Conservation (phyloP, 2,888 invertebrate species). For the Cerastoderma edule region DNA sequence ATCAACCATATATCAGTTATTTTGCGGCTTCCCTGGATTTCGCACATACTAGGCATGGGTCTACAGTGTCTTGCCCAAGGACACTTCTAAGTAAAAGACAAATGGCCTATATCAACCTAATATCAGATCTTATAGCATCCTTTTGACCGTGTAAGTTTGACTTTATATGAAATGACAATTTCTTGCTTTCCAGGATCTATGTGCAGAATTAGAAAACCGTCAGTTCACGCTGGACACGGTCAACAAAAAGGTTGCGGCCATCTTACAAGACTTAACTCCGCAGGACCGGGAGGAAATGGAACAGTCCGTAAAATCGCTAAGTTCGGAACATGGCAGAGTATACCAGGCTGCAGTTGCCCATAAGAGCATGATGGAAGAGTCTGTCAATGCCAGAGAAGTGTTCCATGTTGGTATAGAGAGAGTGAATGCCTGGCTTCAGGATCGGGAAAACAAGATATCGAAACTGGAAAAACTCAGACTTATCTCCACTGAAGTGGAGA, state of each 20-base stretch:
- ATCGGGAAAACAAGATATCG: constrained; percentile 83
- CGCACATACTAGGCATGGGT: too few relatives aligned
- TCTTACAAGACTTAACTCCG: constrained; percentile 87
- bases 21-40: too few relatives aligned
- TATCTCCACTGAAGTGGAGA: constrained; percentile 91
- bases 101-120: too few relatives aligned
- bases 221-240: constrained; percentile 91
- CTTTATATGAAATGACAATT: background rate
- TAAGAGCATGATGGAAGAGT: constrained; percentile 88
- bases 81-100: too few relatives aligned
- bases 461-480: constrained; percentile 83
- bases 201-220: constrained; percentile 93
- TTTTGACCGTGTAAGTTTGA: too few relatives aligned
- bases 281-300: constrained; percentile 92
- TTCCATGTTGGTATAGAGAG: constrained; percentile 92
- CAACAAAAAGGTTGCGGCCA: constrained; percentile 66
- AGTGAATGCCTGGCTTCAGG: constrained; percentile 92
- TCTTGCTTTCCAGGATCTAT: constrained; percentile 48
- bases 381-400: constrained; percentile 89
- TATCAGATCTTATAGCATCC: too few relatives aligned
- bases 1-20: too few relatives aligned
- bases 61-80: too few relatives aligned
- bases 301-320: constrained; percentile 89
- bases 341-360: constrained; percentile 88
- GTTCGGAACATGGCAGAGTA: constrained; percentile 90